A percentile compares a stretch with the other conserved stretches of the same genome.
These are phyloP conservation scores for Hydrotaea diabolus DNA, from an alignment of 2,888 invertebrate species.

Conservation along the genomic window DNA sequence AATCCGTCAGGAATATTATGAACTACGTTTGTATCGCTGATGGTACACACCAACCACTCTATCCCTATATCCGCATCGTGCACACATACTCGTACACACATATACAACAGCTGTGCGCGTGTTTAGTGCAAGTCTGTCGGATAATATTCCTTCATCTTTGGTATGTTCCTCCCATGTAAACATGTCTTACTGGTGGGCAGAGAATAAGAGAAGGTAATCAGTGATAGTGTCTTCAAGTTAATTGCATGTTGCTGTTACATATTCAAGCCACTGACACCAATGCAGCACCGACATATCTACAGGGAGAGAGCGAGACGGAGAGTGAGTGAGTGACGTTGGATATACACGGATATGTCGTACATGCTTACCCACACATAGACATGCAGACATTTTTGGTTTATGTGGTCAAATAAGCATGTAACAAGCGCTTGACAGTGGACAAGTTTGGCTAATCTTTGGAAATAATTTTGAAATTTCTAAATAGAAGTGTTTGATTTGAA, in stretches of 20 bases:
- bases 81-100: neutral
- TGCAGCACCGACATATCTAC: neutral
- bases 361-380: neutral
- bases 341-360: neutral
- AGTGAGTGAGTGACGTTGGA: neutral
- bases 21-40: too few relatives aligned
- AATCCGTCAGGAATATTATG: too few relatives aligned
- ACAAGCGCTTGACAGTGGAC: neutral
- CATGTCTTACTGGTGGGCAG: neutral
- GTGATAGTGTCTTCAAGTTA: conserved; percentile 42
- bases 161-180: too few relatives aligned
- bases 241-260: conserved; percentile 57
- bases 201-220: conserved; percentile 37
- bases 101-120: too few relatives aligned
- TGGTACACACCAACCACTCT: too few relatives aligned
- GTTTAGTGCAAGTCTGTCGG: too few relatives aligned
- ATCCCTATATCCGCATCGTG: too few relatives aligned
- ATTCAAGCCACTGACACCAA: conserved; percentile 18
- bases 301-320: neutral
- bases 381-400: conserved; percentile 24
- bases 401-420: conserved; percentile 47
- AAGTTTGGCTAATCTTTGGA: conserved; percentile 45
- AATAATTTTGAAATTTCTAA: conserved; percentile 17
- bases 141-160: too few relatives aligned
- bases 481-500: too few relatives aligned